Evolutionary conservation across 2,888 invertebrate species (phyloP), one percentile per base, ranked within the genome.

Genomic region (Stenotaenia linearis): DNA sequence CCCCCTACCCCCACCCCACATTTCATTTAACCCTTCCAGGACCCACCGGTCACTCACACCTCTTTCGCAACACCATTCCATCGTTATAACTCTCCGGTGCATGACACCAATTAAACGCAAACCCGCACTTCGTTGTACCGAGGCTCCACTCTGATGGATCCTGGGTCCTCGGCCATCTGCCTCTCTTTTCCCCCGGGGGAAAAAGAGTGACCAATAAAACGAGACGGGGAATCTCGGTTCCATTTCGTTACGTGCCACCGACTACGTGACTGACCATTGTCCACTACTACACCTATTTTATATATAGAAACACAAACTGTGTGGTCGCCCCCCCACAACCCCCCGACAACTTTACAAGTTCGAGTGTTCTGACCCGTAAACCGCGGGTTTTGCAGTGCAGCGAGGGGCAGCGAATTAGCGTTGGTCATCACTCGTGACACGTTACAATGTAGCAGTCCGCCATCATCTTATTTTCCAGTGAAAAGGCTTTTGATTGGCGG

Each of bases 181-280:
- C 61, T 61, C 61, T 23, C 61, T 23, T 25, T 56, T 23, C 23
- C 61, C 61, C 61, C 23, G 5, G 61, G 61, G 61, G 61, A 25
- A 61, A 61, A 23, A 61, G 61, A 61, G 12, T 61, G 61, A 61
- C 61, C 61, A 61, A 61, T 61, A 61, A 61, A 61, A 61, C 61
- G 25, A 61, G 61, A 61, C 61, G 61, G 61, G 61, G 61, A 61
- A 61, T 61, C 61, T 61, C 61, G 61, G 61, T 61, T 61, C 61
- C 61, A 61, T 61, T 61, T 61, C 61, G 61, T 61, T 61, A 61
- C 61, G 61, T 61, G 61, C 61, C 23, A 61, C 61, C 61, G 61
- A 61, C 61, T 61, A 61, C 61, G 61, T 61, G 61, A 61, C 61
- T 61, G 61, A 61, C 61, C 61, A 61, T 61, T 61, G 61, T 61